Percentiles rank a stretch among this genome's conserved stretches.
Conservation (phyloP, 1,140 invertebrate species). For the Caenorhabditis brenneri region DNA sequence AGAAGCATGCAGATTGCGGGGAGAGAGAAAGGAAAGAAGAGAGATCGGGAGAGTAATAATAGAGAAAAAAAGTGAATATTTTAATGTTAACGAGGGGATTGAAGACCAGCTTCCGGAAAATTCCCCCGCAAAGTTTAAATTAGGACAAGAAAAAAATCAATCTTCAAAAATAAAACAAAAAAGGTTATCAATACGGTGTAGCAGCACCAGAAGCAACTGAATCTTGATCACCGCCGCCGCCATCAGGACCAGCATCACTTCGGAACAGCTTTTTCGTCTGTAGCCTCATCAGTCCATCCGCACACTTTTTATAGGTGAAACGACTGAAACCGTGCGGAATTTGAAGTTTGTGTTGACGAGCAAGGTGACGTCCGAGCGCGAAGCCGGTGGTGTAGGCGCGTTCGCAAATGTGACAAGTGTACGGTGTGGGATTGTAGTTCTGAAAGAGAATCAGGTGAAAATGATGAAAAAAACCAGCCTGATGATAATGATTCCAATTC, state of each 20-base stretch:
- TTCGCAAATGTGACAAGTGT: slow-evolving; percentile 60
- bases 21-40: too few relatives aligned
- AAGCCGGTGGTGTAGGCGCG: slow-evolving; percentile 55
- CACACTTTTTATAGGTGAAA: slow-evolving; percentile 64
- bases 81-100: too few relatives aligned
- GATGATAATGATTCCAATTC: too few relatives aligned
- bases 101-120: too few relatives aligned
- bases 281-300: slow-evolving; percentile 57
- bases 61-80: too few relatives aligned
- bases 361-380: slow-evolving; percentile 57
- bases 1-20: too few relatives aligned
- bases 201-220: not conserved
- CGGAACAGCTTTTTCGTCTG: slow-evolving; percentile 52
- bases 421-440: slow-evolving; percentile 44
- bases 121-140: too few relatives aligned
- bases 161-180: too few relatives aligned
- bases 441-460: not conserved
- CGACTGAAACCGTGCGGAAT: slow-evolving; percentile 60
- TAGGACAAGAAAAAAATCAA: too few relatives aligned
- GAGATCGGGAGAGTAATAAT: too few relatives aligned
- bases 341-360: slow-evolving; percentile 49
- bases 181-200: not conserved
- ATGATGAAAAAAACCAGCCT: too few relatives aligned
- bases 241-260: not conserved
- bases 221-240: too few relatives aligned